These are phyloP conservation scores for Cinara cedri DNA, from an alignment of 2,888 invertebrate genomes.

Conservation along the genomic window DNA sequence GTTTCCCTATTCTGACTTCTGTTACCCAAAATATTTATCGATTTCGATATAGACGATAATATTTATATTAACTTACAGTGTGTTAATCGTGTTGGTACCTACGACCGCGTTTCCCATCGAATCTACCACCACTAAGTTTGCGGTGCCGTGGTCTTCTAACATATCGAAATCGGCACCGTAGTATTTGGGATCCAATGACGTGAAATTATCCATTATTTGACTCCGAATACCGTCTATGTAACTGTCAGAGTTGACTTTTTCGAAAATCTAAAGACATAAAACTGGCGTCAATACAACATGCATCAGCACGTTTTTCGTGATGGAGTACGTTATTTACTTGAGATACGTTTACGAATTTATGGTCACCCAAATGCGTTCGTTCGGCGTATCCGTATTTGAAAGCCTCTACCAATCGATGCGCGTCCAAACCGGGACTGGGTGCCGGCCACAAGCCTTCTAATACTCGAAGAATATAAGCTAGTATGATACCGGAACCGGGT, in stretches of 20 bases:
- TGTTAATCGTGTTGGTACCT: conserved; percentile 85
- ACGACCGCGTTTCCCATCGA: conserved; percentile 88
- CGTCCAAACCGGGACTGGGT: conserved; percentile 67
- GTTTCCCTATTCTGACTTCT: too few species aligned
- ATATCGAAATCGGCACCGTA: conserved; percentile 59
- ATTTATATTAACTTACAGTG: conserved; percentile 64
- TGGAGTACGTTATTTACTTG: conserved; percentile 65
- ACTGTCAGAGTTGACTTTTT: conserved; percentile 40
- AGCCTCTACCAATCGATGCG: conserved; percentile 83
- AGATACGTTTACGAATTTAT: conserved; percentile 73
- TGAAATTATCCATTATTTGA: conserved; percentile 38
- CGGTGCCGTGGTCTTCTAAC: conserved; percentile 68
- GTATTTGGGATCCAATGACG: conserved; percentile 32
- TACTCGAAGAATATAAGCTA: conserved; percentile 82
- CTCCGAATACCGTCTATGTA: conserved; percentile 33
- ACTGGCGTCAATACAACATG: too few species aligned
- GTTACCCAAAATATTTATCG: too few species aligned
- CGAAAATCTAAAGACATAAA: conserved; percentile 21
- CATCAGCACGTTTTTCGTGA: too few species aligned
- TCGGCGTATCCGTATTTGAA: conserved; percentile 91
- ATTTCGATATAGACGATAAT: neutral
- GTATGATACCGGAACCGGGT: conserved; percentile 82
- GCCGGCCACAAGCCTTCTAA: conserved; percentile 68
- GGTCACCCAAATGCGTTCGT: conserved; percentile 84
- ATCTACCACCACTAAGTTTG: conserved; percentile 80